Conservation (phyloP, 2,888 invertebrate species). For the Anarsia innoxiella region DNA sequence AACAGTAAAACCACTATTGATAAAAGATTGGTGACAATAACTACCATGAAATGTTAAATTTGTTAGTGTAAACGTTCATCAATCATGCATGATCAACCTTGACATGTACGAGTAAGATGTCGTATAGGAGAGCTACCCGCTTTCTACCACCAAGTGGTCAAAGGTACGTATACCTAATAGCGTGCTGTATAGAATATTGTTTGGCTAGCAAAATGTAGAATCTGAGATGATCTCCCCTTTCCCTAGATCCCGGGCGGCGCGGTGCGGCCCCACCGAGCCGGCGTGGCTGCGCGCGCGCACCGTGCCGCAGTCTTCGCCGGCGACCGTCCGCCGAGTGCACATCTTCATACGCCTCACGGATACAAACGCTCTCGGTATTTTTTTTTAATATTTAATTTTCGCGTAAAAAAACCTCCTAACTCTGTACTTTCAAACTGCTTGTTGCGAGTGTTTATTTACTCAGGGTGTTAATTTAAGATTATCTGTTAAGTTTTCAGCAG, state of each 20-base stretch:
- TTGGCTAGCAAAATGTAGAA: conserved; percentile 31
- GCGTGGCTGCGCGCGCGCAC: conserved; percentile 25
- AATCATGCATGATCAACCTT: no score
- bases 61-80: no score
- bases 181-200: no score
- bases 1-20: no score
- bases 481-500: background rate
- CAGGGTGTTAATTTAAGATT: background rate
- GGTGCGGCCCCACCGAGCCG: conserved; percentile 27
- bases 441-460: conserved; percentile 11
- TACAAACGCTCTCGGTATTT: conserved; percentile 25
- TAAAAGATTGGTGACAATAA: no score
- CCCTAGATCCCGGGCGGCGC: conserved; percentile 16
- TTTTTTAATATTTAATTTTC: conserved; percentile 22
- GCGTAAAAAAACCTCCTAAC: conserved; percentile 8
- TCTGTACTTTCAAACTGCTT: conserved; percentile 18
- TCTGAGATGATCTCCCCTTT: conserved; percentile 17
- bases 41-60: no score
- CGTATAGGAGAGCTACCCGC: no score
- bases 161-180: no score
- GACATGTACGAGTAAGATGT: no score
- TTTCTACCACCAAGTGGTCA: conserved; percentile 2
- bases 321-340: conserved; percentile 39
- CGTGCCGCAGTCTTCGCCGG: conserved; percentile 36
- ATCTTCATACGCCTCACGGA: conserved; percentile 32